phyloP scores from a whole-genome alignment of 2,797 vertebrate genomes.

The Lepilemur ruficaudatus region DNA sequence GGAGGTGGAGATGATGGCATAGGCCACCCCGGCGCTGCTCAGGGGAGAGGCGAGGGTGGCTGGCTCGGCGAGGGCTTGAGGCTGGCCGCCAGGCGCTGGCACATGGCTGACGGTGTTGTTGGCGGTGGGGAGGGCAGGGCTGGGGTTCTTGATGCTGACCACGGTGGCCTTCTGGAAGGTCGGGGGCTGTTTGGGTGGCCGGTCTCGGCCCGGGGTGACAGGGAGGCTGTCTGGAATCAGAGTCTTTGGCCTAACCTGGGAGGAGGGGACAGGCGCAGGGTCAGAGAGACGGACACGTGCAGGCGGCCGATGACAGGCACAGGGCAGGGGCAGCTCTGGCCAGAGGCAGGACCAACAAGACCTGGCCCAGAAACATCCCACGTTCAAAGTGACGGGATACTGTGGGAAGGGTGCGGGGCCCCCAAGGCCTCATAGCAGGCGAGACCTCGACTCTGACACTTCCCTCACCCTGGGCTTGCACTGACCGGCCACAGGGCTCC shows the following conservation, averaged over 20 bases:
- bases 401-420: accelerated
- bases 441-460: neutral
- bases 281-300: neutral
- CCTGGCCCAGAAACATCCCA: neutral
- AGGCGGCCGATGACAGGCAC: accelerated
- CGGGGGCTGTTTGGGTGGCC: slow-evolving; percentile 90
- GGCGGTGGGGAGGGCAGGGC: slow-evolving; percentile 93
- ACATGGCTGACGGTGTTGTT: slow-evolving; percentile 95
- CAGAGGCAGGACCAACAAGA: neutral
- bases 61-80: slow-evolving; percentile 77
- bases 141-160: slow-evolving; percentile 90
- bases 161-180: slow-evolving; percentile 87
- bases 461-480: accelerated
- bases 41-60: slow-evolving; percentile 83
- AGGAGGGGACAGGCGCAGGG: neutral
- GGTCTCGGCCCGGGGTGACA: slow-evolving; percentile 90
- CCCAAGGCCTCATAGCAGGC: accelerated
- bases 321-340: neutral
- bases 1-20: slow-evolving; percentile 95
- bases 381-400: accelerated
- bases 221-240: slow-evolving; percentile 98
- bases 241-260: slow-evolving; percentile 98
- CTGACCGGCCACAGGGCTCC: accelerated
- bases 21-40: slow-evolving; percentile 91
- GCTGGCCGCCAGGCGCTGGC: slow-evolving; percentile 84